A percentile compares a stretch with the other conserved stretches of the same genome.
These are phyloP conservation scores for Cossypha niveicapilla DNA, from an alignment of 2,797 vertebrate genomes.

Conservation along the genomic window DNA sequence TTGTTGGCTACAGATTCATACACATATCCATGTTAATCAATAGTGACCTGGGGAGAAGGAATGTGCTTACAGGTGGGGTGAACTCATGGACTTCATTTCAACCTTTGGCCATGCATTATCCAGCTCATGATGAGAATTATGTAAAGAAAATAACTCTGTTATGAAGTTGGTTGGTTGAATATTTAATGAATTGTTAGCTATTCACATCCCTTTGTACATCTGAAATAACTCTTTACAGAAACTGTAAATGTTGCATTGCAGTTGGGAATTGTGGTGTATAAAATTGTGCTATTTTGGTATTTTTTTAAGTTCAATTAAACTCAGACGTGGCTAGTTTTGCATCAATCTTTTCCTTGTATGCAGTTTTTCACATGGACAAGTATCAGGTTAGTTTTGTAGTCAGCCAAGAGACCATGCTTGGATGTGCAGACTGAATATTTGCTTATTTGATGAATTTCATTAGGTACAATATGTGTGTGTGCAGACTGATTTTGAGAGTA, in stretches of 20 bases:
- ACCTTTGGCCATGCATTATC: accelerated
- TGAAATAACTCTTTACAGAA: not conserved
- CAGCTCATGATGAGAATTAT: not conserved
- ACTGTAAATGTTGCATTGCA: not conserved
- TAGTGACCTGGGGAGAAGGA: not conserved
- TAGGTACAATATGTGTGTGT: not conserved
- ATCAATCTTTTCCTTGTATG: not conserved
- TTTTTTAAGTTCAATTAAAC: not conserved
- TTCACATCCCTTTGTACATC: not conserved
- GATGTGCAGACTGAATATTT: not conserved
- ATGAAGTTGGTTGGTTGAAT: not conserved
- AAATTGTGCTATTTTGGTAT: not conserved
- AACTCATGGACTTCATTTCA: not conserved
- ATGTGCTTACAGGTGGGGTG: not conserved
- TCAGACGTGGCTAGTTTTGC: not conserved
- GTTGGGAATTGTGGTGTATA: not conserved
- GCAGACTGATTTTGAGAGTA: not conserved
- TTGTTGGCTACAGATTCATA: accelerated
- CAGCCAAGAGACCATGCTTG: not conserved
- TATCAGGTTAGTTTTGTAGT: not conserved
- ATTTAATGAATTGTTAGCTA: not conserved
- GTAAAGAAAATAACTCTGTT: not conserved
- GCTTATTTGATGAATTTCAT: not conserved
- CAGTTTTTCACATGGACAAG: not conserved
- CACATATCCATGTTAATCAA: accelerated